Percentiles rank a stretch among this genome's conserved stretches.
phyloP scores from a whole-genome alignment of 1,140 invertebrate species.

The Idris sp. region DNA sequence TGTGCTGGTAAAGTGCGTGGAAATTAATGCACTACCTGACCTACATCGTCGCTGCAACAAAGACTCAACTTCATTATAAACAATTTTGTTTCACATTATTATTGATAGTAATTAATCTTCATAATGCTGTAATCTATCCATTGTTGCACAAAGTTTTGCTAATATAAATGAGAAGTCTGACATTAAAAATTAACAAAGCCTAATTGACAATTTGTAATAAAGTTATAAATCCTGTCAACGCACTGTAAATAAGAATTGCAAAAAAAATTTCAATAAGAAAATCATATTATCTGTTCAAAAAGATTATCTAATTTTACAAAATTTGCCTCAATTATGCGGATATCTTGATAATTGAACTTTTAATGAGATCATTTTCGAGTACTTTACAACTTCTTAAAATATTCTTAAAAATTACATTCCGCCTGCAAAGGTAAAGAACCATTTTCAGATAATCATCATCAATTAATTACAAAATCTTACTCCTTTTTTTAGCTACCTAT shows the following conservation, averaged over 20 bases:
- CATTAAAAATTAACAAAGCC: too few species aligned
- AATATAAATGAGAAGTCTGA: too few species aligned
- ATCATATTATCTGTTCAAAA: constrained; percentile 8
- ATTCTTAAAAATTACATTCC: constrained; percentile 7
- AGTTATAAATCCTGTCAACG: too few species aligned
- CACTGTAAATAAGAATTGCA: too few species aligned
- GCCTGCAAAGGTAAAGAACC: not conserved
- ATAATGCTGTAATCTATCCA: too few species aligned
- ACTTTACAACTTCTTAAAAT: constrained; percentile 15
- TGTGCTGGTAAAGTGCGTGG: constrained; percentile 17
- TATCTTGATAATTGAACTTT: constrained; percentile 17
- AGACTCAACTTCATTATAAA: constrained; percentile 11
- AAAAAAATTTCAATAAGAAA: too few species aligned
- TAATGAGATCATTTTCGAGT: constrained; percentile 14
- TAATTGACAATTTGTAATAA: too few species aligned
- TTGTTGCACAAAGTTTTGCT: too few species aligned
- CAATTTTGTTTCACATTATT: constrained; percentile 3
- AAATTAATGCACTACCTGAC: constrained; percentile 31
- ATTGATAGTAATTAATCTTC: too few species aligned
- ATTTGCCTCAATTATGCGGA: constrained; percentile 8
- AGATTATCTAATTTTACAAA: not conserved
- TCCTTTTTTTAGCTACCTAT: constrained; percentile 4
- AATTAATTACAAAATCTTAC: constrained; percentile 29
- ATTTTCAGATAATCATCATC: constrained; percentile 22
- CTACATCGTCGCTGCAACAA: constrained; percentile 18